A percentile compares a stretch with the other conserved stretches of the same genome.
Evolutionary conservation across 2,888 invertebrate species (phyloP).

Genomic region (Phlogophora meticulosa): DNA sequence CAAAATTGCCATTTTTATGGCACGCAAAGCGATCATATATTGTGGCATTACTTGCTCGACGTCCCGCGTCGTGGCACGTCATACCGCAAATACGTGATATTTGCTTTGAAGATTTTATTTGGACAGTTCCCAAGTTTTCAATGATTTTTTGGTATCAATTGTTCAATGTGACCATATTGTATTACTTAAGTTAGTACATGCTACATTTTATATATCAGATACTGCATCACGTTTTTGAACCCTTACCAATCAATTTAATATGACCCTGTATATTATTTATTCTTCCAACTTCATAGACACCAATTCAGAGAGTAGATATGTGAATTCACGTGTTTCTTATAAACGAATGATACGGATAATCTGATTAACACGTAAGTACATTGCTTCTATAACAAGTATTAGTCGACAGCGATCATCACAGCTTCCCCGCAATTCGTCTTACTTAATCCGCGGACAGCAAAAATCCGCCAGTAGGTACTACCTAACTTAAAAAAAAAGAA

Average conservation of each 20-base stretch:
- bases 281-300: neutral
- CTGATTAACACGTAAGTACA: constrained; percentile 28
- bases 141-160: neutral
- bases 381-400: constrained; percentile 32
- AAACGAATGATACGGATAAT: constrained; percentile 26
- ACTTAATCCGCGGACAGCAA: constrained; percentile 44
- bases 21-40: constrained; percentile 73
- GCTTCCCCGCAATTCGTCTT: constrained; percentile 52
- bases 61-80: constrained; percentile 64
- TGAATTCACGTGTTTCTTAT: neutral
- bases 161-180: neutral
- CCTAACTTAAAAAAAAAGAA: constrained; percentile 38
- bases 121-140: constrained; percentile 1
- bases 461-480: constrained; percentile 28
- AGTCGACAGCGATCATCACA: constrained; percentile 27
- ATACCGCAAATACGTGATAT: constrained; percentile 60
- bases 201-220: neutral
- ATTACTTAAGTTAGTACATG: neutral
- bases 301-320: neutral
- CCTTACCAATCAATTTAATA: no score
- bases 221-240: no score
- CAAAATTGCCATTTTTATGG: constrained; percentile 83
- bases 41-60: constrained; percentile 72
- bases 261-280: no score
- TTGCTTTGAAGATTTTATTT: constrained; percentile 54